Evolutionary conservation across 2,113 vertebrate genomes (phyloP).

Genomic region (Brachypodius melanocephalos): DNA sequence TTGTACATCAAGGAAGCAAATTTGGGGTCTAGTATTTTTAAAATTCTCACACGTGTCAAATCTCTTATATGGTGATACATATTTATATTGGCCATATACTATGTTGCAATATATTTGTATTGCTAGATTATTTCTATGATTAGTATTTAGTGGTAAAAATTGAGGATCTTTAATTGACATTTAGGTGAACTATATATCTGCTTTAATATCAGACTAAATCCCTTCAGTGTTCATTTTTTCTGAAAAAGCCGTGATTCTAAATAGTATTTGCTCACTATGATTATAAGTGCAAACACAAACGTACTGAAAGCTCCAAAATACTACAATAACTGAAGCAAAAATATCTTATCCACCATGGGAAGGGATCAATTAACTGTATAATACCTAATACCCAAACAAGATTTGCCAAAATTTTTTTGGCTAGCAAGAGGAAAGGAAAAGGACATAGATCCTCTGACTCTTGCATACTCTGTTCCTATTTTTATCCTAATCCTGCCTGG

Average conservation of each 20-base stretch:
- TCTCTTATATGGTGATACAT: not conserved
- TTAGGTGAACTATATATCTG: not conserved
- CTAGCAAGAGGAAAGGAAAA: not conserved
- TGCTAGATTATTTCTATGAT: not conserved
- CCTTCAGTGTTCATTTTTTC: not conserved
- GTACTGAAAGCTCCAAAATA: not conserved
- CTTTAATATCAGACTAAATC: not conserved
- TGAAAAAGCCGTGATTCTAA: not conserved
- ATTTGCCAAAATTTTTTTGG: not conserved
- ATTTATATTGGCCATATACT: not conserved
- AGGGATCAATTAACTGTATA: not conserved
- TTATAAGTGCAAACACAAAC: not conserved
- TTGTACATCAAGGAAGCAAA: not conserved
- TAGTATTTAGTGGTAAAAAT: not conserved
- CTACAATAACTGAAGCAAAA: not conserved
- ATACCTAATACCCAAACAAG: not conserved
- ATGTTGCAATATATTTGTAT: not conserved
- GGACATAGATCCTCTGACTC: not conserved
- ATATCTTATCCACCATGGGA: not conserved
- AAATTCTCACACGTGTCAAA: not conserved
- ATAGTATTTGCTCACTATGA: not conserved
- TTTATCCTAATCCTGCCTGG: not conserved
- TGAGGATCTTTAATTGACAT: not conserved
- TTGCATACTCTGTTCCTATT: not conserved
- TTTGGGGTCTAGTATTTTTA: not conserved